Evolutionary conservation across 2,113 vertebrate species (phyloP), one percentile per base, ranked within the genome.

Genomic region (Malurus alboscapulatus): DNA sequence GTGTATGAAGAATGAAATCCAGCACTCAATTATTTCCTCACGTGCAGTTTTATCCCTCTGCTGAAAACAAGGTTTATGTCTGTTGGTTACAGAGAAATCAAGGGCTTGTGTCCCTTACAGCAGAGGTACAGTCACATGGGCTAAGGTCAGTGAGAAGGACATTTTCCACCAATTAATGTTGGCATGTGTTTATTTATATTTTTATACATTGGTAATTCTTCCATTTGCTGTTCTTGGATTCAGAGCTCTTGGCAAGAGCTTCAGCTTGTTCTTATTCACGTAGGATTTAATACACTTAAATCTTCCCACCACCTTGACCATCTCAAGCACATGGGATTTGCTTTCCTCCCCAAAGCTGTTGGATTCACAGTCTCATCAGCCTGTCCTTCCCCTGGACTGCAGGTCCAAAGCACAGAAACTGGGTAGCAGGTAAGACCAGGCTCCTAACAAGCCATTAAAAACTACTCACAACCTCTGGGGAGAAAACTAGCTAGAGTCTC

Each of bases 111-210:
- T 90, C 65, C 17, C 26, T 85, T 63, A 54, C 19, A 87, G 54
- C 75, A 66, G 72, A 91, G 59, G n/a, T 73, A 36, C 54, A 69
- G 66, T 85, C 93, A 90, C 75, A 80, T 0, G 13, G 62, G 45
- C 51, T 87, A 75, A 95, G 90, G 94, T 95, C 94, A 95, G 27
- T 40, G 47, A 50, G 79, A 95, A 96, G 93, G 94, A 91, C 67
- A 17, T 7, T 45, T 66, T 94, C 68, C 89, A 94, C 48, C 87
- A 90, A 80, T 87, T 95, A 94, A 92, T 36, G 59, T 42, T 94
- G 95, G 85, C 53, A 95, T 90, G 89, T 87, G 91, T 84, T 96
- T 91, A 57, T 84, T 91, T 95, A 55, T 92, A 90, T 94, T 90
- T 95, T 92, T 91, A 80, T 75, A 86, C 88, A 65, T 86, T 69